Evolutionary conservation across 2,888 invertebrate genomes (phyloP).

Genomic region (Cantharis lateralis): DNA sequence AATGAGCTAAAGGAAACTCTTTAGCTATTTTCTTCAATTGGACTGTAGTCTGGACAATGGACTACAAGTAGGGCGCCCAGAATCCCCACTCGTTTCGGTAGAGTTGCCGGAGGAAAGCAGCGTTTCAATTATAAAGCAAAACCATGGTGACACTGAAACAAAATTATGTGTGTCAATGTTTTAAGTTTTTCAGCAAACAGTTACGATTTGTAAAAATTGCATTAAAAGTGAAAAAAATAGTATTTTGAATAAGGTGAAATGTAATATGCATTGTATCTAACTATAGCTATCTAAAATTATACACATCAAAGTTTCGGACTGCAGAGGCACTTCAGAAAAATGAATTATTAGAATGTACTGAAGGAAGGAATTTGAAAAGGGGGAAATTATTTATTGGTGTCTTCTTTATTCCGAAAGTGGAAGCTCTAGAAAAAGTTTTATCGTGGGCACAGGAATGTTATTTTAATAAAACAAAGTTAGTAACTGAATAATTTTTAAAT

Average conservation of each 20-base stretch:
- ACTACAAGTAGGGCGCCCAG: background rate
- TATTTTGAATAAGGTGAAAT: background rate
- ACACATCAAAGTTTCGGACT: background rate
- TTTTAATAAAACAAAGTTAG: constrained; percentile 5
- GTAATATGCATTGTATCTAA: background rate
- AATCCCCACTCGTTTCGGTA: background rate
- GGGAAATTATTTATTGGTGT: background rate
- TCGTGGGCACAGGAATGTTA: background rate
- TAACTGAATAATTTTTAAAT: constrained; percentile 4
- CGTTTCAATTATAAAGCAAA: background rate
- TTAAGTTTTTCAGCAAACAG: background rate
- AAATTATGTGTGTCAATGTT: background rate
- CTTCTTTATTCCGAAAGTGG: background rate
- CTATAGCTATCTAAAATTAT: background rate
- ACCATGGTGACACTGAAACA: background rate
- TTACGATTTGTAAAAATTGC: background rate
- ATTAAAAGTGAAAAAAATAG: background rate
- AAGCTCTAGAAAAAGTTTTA: background rate
- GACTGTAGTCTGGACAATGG: background rate
- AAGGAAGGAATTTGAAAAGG: background rate
- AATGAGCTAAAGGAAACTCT: background rate
- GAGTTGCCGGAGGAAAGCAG: background rate
- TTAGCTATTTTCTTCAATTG: background rate
- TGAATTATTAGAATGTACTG: background rate
- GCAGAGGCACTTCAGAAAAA: background rate